Conservation (phyloP, 2,797 vertebrate species). For the Melanotaenia pygmaea region DNA sequence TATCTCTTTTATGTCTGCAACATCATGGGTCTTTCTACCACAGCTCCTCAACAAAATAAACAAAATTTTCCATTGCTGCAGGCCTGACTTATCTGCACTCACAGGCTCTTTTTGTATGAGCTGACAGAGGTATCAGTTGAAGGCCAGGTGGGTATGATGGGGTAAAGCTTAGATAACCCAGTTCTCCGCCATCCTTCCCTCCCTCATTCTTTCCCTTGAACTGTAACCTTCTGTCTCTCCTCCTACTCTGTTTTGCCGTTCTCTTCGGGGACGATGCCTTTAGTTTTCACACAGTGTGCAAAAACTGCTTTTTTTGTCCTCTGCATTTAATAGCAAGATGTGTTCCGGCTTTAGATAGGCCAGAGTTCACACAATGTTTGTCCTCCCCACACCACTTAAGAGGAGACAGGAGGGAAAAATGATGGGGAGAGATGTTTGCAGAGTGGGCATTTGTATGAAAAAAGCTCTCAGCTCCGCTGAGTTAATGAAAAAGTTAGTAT, state of each 20-base stretch:
- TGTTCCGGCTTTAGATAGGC: conserved; percentile 21
- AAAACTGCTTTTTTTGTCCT: conserved; percentile 15
- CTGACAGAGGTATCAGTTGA: conserved; percentile 48
- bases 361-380: conserved; percentile 41
- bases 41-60: conserved; percentile 4
- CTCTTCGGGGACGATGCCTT: conserved; percentile 42
- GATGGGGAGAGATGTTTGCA: conserved; percentile 65
- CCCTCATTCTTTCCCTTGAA: conserved; percentile 76
- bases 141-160: conserved; percentile 49
- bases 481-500: conserved; percentile 69
- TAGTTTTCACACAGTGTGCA: conserved; percentile 11
- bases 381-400: conserved; percentile 11
- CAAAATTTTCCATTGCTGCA: conserved; percentile 5
- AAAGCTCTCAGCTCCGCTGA: conserved; percentile 22
- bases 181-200: conserved; percentile 53
- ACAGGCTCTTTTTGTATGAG: conserved; percentile 32
- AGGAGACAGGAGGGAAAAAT: conserved; percentile 37
- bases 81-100: conserved; percentile 36
- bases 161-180: conserved; percentile 22
- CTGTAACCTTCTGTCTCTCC: conserved; percentile 57
- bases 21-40: conserved; percentile 4
- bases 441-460: conserved; percentile 62
- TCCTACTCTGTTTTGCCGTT: conserved; percentile 42
- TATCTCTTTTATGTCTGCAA: conserved; percentile 36
- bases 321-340: conserved; percentile 17